Evolutionary conservation across 1,140 invertebrate genomes (phyloP), one percentile per base, ranked within the genome.

Genomic region (Heliconius hewitsoni): DNA sequence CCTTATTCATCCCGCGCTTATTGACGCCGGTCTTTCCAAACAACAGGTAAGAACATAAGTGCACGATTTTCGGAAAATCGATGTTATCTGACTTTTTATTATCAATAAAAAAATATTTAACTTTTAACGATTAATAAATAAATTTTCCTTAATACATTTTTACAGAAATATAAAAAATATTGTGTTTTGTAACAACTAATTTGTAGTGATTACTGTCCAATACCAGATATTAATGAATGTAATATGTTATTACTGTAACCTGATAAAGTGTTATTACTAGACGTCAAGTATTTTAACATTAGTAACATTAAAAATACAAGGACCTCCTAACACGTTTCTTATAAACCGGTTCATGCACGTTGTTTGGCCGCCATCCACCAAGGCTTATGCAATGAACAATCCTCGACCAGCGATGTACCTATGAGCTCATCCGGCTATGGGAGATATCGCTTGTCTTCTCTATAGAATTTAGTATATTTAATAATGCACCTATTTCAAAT

Each of bases 281-380:
- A 57, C 19, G n/a, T 57, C 55, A 30, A 66, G 27, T 30, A 23
- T 60, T 27, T 27, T 66, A 30, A 66, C 23, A 66, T 66, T 30
- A 66, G n/a, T 66, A 66, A 42, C 37, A 72, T 75, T 81, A 81
- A 81, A 71, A 88, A 83, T 83, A 87, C 84, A 89, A 92, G 88
- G 90, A 92, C 90, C 91, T 92, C 91, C 92, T 93, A 91, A 94
- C 93, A 93, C 90, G 93, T 93, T 92, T 93, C 90, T 89, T 88
- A 76, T 80, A 88, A 94, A 94, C 93, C 93, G 91, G 93, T 94
- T 93, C 87, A 87, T 88, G 83, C 84, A 87, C 84, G 85, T 74
- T 89, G 86, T 87, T 87, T 84, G 87, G 84, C 80, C 84, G 84
- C 81, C 83, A 89, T 82, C 79, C 85, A 84, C 81, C 82, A 89